Percentiles rank a stretch among this genome's conserved stretches.
phyloP scores from a whole-genome alignment of 2,113 vertebrate genomes.

The Sprattus sprattus region DNA sequence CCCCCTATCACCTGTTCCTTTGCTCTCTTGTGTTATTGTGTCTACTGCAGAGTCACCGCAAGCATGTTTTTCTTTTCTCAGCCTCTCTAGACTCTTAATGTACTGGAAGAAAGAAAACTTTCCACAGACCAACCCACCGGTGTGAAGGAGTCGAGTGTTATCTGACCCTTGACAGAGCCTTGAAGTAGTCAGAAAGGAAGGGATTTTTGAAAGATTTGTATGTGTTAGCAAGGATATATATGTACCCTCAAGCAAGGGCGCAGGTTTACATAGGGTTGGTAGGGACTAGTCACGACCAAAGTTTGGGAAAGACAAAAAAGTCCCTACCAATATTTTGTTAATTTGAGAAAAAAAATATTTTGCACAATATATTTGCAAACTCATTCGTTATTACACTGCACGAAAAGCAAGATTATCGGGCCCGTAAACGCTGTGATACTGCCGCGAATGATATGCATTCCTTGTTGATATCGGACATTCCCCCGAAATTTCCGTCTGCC shows the following conservation, averaged over 20 bases:
- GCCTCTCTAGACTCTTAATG: background rate
- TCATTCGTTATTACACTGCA: too few species aligned
- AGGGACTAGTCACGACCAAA: too few species aligned
- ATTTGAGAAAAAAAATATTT: too few species aligned
- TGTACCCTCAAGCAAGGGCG: background rate
- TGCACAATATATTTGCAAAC: too few species aligned
- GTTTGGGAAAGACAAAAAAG: too few species aligned
- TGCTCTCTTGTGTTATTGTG: background rate
- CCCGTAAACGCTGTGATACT: too few species aligned
- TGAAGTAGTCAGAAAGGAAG: background rate
- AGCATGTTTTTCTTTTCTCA: background rate
- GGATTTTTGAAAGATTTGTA: background rate
- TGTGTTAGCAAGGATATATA: background rate
- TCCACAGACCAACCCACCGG: background rate
- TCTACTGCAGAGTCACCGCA: background rate
- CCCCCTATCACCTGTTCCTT: background rate
- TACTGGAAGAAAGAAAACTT: background rate
- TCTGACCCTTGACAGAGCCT: background rate
- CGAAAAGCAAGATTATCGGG: too few species aligned
- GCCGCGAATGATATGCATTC: too few species aligned
- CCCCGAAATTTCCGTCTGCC: too few species aligned
- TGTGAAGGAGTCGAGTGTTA: background rate
- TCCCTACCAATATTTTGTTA: too few species aligned
- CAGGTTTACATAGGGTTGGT: too few species aligned
- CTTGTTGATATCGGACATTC: too few species aligned